Conservation (phyloP, 2,888 invertebrate species). For the Amiota communis region DNA sequence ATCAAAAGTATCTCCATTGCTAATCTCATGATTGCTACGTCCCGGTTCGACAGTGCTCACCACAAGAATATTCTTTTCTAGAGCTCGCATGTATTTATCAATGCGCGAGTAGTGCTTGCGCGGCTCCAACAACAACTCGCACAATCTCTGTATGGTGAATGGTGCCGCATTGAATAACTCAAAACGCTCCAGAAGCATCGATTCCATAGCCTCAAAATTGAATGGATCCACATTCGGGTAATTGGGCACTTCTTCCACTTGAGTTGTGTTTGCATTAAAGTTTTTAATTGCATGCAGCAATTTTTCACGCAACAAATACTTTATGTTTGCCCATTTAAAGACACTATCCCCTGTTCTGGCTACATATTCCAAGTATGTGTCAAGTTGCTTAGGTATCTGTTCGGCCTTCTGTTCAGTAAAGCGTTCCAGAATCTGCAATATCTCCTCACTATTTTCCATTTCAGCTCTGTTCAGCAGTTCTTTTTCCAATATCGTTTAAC, state of each 20-base stretch:
- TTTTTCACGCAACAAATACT: conserved; percentile 87
- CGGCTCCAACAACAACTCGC: conserved; percentile 90
- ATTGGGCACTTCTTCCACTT: conserved; percentile 75
- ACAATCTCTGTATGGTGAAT: conserved; percentile 93
- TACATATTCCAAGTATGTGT: conserved; percentile 86
- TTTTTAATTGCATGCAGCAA: conserved; percentile 86
- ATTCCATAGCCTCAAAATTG: conserved; percentile 88
- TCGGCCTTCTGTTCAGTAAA: conserved; percentile 79
- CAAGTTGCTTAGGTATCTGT: conserved; percentile 86
- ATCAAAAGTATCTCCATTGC: conserved; percentile 3
- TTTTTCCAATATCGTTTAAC: background rate
- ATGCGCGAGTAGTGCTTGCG: conserved; percentile 91
- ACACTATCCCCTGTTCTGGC: conserved; percentile 92
- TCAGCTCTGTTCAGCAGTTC: background rate
- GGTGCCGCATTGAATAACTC: conserved; percentile 90
- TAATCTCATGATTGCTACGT: background rate
- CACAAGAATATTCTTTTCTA: conserved; percentile 88
- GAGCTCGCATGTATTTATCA: conserved; percentile 94
- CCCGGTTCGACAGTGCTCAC: conserved; percentile 2
- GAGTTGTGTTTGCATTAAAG: conserved; percentile 60
- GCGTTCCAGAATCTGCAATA: conserved; percentile 83
- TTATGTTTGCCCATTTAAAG: conserved; percentile 89
- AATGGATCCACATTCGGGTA: conserved; percentile 90
- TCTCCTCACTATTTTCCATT: conserved; percentile 79
- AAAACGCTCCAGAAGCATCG: conserved; percentile 82